These are phyloP conservation scores for Vulpes ferrilata DNA, from an alignment of 2,113 vertebrate species.

Conservation along the genomic window DNA sequence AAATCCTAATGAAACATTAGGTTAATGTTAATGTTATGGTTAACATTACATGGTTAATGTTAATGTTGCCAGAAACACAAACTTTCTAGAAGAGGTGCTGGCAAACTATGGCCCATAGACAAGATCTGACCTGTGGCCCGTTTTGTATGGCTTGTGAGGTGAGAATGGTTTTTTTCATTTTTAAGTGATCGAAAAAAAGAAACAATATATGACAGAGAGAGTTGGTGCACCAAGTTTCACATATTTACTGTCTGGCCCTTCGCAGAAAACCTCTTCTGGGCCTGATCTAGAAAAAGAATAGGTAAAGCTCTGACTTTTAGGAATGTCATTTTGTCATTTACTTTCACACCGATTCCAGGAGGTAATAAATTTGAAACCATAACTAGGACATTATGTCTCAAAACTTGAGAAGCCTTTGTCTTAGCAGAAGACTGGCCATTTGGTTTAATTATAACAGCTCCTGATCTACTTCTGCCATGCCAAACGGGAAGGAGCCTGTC, in stretches of 20 bases:
- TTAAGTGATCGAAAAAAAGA: constrained; percentile 3
- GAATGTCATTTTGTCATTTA: background rate
- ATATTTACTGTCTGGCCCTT: background rate
- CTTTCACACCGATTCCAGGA: background rate
- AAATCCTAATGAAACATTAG: background rate
- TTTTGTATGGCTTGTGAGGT: background rate
- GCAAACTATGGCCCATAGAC: background rate
- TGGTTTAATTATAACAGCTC: background rate
- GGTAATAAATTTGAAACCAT: background rate
- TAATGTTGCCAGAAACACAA: background rate
- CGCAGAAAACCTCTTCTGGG: background rate
- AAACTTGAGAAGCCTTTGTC: background rate
- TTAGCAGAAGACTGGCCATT: background rate
- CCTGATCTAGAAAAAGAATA: background rate
- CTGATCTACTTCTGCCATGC: accelerated
- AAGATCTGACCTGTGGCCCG: background rate
- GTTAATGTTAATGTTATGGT: too few relatives aligned
- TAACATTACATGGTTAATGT: too few relatives aligned
- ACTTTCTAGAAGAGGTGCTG: background rate
- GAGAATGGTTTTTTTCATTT: constrained; percentile 5
- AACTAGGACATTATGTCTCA: background rate
- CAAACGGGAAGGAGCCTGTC: accelerated
- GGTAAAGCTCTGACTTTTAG: background rate
- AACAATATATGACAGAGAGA: background rate
- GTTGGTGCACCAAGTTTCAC: background rate